Conservation (phyloP, 92 coral and sea anemone genomes). For the Paramuricea clavata region DNA sequence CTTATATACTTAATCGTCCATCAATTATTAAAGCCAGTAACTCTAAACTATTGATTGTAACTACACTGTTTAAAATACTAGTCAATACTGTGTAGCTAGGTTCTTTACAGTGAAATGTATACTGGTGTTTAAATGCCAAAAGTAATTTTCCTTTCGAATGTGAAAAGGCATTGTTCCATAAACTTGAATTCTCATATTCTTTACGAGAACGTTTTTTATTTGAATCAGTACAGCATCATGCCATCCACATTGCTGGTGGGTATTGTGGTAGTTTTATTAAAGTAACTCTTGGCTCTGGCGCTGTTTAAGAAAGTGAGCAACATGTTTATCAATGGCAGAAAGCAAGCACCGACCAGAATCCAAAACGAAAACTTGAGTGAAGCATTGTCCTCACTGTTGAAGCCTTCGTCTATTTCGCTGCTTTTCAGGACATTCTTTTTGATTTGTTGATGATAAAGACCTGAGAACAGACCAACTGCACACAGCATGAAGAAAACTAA, state of each 20-base stretch:
- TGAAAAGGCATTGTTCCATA: not conserved
- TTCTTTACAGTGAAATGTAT: not conserved
- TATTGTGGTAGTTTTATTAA: conserved; percentile 32
- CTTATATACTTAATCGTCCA: too few relatives aligned
- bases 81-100: too few relatives aligned
- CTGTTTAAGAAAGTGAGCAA: conserved; percentile 40
- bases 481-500: conserved; percentile 46
- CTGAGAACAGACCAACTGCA: conserved; percentile 26
- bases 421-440: conserved; percentile 30
- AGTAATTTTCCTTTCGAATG: not conserved
- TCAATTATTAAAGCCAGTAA: too few relatives aligned
- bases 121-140: not conserved
- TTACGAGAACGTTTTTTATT: too few relatives aligned
- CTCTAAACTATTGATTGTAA: too few relatives aligned
- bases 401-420: not conserved
- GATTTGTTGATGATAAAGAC: conserved; percentile 38
- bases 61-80: too few relatives aligned
- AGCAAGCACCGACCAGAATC: conserved; percentile 34
- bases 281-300: conserved; percentile 34
- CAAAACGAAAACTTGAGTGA: conserved; percentile 39
- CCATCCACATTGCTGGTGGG: conserved; percentile 52
- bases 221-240: conserved; percentile 38
- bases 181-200: too few relatives aligned
- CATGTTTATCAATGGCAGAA: conserved; percentile 42
- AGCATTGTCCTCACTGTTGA: conserved; percentile 27